These are phyloP conservation scores for Eidolon helvum DNA, from an alignment of 2,113 vertebrate genomes.

Conservation along the genomic window DNA sequence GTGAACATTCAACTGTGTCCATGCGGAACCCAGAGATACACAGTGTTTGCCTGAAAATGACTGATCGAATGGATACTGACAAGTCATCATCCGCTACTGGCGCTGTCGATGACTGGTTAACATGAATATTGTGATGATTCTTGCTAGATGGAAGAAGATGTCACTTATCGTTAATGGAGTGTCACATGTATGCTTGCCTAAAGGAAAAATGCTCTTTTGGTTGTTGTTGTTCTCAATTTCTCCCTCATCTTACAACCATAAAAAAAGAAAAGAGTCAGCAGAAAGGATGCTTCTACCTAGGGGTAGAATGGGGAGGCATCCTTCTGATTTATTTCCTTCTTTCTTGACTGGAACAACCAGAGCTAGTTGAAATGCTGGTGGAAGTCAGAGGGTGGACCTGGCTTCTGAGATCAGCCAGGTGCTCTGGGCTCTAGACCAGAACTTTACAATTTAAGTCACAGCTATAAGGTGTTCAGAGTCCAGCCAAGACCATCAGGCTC, in stretches of 20 bases:
- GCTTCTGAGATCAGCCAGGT: neutral
- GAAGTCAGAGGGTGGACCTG: neutral
- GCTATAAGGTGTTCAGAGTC: fast-evolving
- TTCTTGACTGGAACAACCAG: neutral
- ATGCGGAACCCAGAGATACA: neutral
- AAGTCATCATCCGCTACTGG: constrained; percentile 54
- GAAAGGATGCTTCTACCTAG: constrained; percentile 57
- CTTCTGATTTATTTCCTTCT: neutral
- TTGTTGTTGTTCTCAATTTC: constrained; percentile 43
- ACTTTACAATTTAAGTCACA: neutral
- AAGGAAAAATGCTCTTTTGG: constrained; percentile 71
- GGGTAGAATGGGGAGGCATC: neutral
- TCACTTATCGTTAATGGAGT: constrained; percentile 68
- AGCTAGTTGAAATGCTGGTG: neutral
- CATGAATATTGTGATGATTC: constrained; percentile 47
- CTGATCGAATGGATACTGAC: constrained; percentile 48
- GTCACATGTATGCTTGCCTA: constrained; percentile 65
- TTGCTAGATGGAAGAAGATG: constrained; percentile 54
- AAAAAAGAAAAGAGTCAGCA: constrained; percentile 71
- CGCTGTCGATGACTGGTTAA: neutral
- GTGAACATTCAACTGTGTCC: neutral
- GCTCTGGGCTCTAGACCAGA: neutral
- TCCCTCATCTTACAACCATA: constrained; percentile 61
- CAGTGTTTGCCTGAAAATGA: neutral
- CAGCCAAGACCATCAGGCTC: neutral